phyloP scores from a whole-genome alignment of 2,888 invertebrate species.

The Caenorhabditis sp. region DNA sequence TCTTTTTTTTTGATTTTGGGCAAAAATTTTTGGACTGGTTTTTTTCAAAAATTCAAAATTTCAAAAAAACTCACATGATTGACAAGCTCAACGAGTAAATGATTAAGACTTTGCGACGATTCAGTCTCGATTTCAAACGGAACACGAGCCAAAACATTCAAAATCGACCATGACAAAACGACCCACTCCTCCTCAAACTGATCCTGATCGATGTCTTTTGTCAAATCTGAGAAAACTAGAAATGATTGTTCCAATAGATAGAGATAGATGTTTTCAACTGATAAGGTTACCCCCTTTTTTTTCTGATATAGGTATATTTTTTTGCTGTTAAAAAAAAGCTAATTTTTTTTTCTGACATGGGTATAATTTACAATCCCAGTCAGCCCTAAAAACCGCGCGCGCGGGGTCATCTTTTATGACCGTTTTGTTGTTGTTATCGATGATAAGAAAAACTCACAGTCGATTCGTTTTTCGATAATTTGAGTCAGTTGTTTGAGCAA shows the following conservation, averaged over 20 bases:
- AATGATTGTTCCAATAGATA: neutral
- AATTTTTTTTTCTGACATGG: too few relatives aligned
- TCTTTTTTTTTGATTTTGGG: neutral
- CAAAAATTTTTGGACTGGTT: neutral
- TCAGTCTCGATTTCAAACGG: slow-evolving; percentile 11
- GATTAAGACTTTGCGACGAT: slow-evolving; percentile 17
- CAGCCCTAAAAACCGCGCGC: neutral
- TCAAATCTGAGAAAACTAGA: slow-evolving; percentile 9
- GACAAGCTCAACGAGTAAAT: slow-evolving; percentile 20
- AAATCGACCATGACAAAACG: slow-evolving; percentile 41
- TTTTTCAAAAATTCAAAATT: neutral
- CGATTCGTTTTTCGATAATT: slow-evolving; percentile 30
- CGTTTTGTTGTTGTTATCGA: neutral
- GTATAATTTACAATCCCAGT: too few relatives aligned
- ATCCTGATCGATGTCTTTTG: slow-evolving; percentile 9
- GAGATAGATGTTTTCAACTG: neutral
- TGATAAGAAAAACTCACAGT: slow-evolving; percentile 8
- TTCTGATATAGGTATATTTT: too few relatives aligned
- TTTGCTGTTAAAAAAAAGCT: too few relatives aligned
- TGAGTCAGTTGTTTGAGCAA: slow-evolving; percentile 22
- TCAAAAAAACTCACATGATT: slow-evolving; percentile 11
- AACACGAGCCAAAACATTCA: slow-evolving; percentile 27
- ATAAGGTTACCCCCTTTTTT: neutral
- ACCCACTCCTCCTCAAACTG: slow-evolving; percentile 50
- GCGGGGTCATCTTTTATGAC: slow-evolving; percentile 6